Conservation (phyloP, 2,113 vertebrate genomes). For the Neopipo cinnamomea region DNA sequence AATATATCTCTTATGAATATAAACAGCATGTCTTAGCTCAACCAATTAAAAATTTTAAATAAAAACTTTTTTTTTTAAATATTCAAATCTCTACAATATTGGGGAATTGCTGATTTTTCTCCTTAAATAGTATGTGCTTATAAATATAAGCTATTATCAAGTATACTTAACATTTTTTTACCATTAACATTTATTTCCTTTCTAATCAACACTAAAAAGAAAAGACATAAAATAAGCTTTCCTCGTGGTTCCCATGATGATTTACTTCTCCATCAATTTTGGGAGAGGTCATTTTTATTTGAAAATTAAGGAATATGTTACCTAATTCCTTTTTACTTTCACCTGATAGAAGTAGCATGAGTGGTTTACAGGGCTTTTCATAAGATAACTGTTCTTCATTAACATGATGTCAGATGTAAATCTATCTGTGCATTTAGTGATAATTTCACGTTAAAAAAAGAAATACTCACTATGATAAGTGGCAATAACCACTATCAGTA, state of each 20-base stretch:
- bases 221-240: not conserved
- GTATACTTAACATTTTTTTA: not conserved
- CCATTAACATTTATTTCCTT: not conserved
- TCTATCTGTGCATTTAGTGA: not conserved
- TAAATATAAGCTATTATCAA: not conserved
- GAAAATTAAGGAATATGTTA: not conserved
- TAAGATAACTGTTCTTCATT: not conserved
- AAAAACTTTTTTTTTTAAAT: not conserved
- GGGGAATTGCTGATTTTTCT: not conserved
- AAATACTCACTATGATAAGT: not conserved
- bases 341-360: not conserved
- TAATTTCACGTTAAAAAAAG: not conserved
- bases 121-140: not conserved
- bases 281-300: not conserved
- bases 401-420: not conserved
- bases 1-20: not conserved
- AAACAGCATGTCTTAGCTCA: not conserved
- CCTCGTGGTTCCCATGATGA: not conserved
- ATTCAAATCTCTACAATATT: not conserved
- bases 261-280: not conserved
- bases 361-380: not conserved
- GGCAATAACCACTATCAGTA: slow-evolving; percentile 7
- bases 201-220: not conserved
- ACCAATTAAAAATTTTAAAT: not conserved
- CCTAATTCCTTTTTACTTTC: not conserved